These are phyloP conservation scores for Orestias chungarensis DNA, from an alignment of 2,797 vertebrate species.

Conservation along the genomic window DNA sequence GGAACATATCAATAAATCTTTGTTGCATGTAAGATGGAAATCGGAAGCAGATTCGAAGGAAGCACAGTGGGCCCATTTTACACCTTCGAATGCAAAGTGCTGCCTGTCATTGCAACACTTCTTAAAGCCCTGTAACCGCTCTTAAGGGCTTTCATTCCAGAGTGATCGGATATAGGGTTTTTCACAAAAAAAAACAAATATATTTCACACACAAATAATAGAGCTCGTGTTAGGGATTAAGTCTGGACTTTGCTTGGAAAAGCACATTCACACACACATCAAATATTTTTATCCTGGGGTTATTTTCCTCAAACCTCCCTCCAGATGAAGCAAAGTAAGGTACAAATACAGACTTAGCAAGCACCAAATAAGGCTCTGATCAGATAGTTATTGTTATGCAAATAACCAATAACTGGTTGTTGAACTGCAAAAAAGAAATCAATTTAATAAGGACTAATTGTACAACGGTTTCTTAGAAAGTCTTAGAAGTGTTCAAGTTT, in stretches of 20 bases:
- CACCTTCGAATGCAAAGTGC: slow-evolving; percentile 67
- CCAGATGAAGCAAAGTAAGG: background rate
- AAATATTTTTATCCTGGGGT: background rate
- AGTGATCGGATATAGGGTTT: background rate
- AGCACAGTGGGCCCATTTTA: slow-evolving; percentile 43
- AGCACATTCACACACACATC: background rate
- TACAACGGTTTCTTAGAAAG: no score
- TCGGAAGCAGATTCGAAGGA: slow-evolving; percentile 67
- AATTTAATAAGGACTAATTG: no score
- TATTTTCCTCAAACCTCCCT: slow-evolving; percentile 3
- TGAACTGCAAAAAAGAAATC: background rate
- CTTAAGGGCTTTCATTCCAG: slow-evolving; percentile 30
- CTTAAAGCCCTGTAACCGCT: slow-evolving; percentile 30
- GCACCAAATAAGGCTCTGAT: background rate
- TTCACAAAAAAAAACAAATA: background rate
- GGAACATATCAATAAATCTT: slow-evolving; percentile 70
- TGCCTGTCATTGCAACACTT: slow-evolving; percentile 41
- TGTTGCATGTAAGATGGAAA: slow-evolving; percentile 74
- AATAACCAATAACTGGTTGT: no score
- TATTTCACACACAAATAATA: background rate
- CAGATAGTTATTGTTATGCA: no score
- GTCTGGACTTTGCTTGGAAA: slow-evolving; percentile 3
- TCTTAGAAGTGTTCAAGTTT: no score
- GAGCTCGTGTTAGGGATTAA: background rate
- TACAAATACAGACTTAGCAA: background rate